Percentiles rank a stretch among this genome's conserved stretches.
Conservation (phyloP, 2,797 vertebrate genomes). For the Gymnopithys bicolor region DNA sequence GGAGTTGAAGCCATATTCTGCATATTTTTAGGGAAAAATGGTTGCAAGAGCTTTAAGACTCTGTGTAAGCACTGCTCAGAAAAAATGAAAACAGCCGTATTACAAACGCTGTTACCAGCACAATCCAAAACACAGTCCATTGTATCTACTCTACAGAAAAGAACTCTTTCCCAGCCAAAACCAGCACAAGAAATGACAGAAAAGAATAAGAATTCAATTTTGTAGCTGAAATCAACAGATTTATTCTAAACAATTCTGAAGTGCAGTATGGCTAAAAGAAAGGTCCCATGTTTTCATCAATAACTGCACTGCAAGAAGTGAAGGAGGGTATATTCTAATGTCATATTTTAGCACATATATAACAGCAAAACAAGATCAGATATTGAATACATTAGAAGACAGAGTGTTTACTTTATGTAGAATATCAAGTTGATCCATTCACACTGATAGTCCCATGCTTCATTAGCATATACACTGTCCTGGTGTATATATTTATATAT, state of each 20-base stretch:
- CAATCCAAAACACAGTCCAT: background rate
- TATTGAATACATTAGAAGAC: background rate
- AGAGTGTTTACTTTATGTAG: background rate
- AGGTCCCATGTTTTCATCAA: background rate
- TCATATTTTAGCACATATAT: background rate
- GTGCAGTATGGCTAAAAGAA: background rate
- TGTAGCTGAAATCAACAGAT: background rate
- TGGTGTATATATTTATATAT: too few species aligned
- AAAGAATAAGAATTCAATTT: background rate
- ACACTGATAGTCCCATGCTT: too few species aligned
- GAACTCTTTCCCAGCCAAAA: background rate
- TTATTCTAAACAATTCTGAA: background rate
- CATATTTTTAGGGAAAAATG: background rate
- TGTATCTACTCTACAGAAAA: background rate
- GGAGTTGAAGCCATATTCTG: background rate
- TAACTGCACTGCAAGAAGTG: background rate
- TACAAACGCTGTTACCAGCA: background rate
- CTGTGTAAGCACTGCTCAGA: background rate
- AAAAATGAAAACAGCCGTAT: background rate
- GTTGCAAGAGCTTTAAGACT: background rate
- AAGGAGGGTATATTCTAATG: background rate
- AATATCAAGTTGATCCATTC: background rate
- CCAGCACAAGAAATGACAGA: background rate
- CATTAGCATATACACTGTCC: fast-evolving
- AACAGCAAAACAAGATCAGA: background rate